A percentile compares a stretch with the other conserved stretches of the same genome.
phyloP scores from a whole-genome alignment of 2,888 invertebrate species.

The Tribolium freemani region DNA sequence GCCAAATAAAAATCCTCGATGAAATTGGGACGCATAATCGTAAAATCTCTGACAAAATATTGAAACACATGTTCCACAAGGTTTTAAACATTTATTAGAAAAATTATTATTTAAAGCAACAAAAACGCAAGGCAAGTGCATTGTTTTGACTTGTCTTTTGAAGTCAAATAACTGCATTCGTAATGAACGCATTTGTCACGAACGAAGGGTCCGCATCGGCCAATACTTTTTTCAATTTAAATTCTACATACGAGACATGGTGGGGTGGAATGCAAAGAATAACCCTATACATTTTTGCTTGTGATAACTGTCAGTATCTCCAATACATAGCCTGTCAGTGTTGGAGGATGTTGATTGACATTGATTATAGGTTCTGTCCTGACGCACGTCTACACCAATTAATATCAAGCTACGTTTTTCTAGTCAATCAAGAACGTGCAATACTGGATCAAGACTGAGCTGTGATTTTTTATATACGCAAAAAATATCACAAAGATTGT shows the following conservation, averaged over 20 bases:
- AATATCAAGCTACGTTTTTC: constrained; percentile 42
- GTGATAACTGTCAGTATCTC: constrained; percentile 55
- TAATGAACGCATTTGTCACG: not conserved
- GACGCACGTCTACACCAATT: constrained; percentile 52
- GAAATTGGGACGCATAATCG: not conserved
- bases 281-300: constrained; percentile 49
- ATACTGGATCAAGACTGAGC: not conserved
- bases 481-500: not conserved
- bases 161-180: not conserved
- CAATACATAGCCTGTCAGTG: constrained; percentile 48
- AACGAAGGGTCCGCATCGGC: constrained; percentile 9
- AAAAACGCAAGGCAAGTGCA: too few species aligned
- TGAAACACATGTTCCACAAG: not conserved
- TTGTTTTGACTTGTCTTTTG: not conserved
- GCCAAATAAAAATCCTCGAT: not conserved
- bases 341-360: constrained; percentile 57
- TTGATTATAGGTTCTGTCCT: constrained; percentile 55
- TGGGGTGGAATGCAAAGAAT: constrained; percentile 36
- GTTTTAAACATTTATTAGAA: too few species aligned
- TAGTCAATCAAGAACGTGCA: not conserved
- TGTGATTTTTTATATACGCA: not conserved
- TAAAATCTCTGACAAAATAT: not conserved
- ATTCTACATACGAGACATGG: constrained; percentile 27
- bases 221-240: constrained; percentile 39
- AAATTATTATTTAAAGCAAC: too few species aligned